phyloP scores from a whole-genome alignment of 2,888 invertebrate genomes.

The Cheilosia variabilis region DNA sequence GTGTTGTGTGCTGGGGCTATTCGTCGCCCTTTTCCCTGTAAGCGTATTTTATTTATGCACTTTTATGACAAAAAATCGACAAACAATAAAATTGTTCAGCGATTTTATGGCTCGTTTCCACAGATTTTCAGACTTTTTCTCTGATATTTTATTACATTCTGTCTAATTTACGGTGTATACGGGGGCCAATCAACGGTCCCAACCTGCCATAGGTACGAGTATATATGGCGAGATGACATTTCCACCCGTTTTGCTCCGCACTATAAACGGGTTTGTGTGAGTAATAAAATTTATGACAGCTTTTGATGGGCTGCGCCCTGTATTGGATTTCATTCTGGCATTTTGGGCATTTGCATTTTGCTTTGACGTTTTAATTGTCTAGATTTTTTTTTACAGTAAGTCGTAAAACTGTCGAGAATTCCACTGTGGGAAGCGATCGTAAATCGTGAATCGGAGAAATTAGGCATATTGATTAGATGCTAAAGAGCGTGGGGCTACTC shows the following conservation, averaged over 20 bases:
- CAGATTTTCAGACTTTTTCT: constrained; percentile 44
- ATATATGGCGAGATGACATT: constrained; percentile 28
- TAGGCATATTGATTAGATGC: constrained; percentile 64
- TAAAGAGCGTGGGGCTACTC: constrained; percentile 54
- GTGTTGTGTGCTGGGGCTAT: neutral
- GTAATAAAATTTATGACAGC: constrained; percentile 52
- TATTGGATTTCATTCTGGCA: constrained; percentile 37
- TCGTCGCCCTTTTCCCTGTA: neutral
- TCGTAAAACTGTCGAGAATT: constrained; percentile 50
- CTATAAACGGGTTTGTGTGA: neutral
- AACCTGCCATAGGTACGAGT: constrained; percentile 6
- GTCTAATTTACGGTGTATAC: constrained; percentile 58
- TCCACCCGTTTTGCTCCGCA: constrained; percentile 32
- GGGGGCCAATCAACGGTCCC: constrained; percentile 39
- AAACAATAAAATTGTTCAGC: constrained; percentile 58
- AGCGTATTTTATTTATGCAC: constrained; percentile 2
- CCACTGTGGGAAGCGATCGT: constrained; percentile 51
- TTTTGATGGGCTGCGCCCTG: constrained; percentile 19
- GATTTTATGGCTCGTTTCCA: constrained; percentile 57
- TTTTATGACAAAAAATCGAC: constrained; percentile 63
- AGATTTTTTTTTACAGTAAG: constrained; percentile 28
- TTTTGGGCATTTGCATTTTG: constrained; percentile 46
- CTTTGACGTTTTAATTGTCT: constrained; percentile 59
- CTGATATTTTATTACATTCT: constrained; percentile 56
- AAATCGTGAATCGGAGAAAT: constrained; percentile 52